phyloP scores from a whole-genome alignment of 2,888 invertebrate species.

The Nymphalis urticae region DNA sequence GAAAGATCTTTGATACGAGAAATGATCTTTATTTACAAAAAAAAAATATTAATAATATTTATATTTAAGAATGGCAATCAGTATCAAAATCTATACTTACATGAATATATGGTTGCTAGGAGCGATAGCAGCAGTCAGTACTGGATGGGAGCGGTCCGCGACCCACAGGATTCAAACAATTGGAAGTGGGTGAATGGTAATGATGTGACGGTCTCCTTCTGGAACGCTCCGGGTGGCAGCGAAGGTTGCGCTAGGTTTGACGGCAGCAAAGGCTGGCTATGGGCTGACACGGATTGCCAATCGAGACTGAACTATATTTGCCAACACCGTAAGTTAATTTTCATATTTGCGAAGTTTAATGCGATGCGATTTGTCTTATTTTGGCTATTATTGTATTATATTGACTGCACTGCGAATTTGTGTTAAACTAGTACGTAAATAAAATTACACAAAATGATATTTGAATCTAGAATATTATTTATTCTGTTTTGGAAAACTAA shows the following conservation, averaged over 20 bases:
- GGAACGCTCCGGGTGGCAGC: slow-evolving; percentile 92
- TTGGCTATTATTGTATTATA: background rate
- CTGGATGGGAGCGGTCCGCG: slow-evolving; percentile 96
- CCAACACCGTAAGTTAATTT: slow-evolving; percentile 90
- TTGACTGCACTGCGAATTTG: too few species aligned
- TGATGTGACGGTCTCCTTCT: slow-evolving; percentile 94
- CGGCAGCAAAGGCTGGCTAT: slow-evolving; percentile 96
- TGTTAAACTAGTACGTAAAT: background rate
- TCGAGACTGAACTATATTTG: slow-evolving; percentile 93
- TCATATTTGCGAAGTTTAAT: slow-evolving; percentile 28
- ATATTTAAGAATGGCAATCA: too few species aligned
- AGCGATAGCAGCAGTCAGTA: slow-evolving; percentile 95
- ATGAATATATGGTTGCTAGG: slow-evolving; percentile 60
- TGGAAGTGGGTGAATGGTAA: slow-evolving; percentile 96
- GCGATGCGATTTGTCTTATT: slow-evolving; percentile 30
- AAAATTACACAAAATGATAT: too few species aligned
- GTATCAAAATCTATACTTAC: slow-evolving; percentile 12
- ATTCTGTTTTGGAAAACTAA: background rate
- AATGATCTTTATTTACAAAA: too few species aligned
- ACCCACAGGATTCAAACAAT: slow-evolving; percentile 86
- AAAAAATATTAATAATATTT: background rate
- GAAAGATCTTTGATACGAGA: too few species aligned
- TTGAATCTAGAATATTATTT: too few species aligned
- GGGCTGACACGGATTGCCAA: slow-evolving; percentile 95
- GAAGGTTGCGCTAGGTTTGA: slow-evolving; percentile 95